Evolutionary conservation across 2,797 vertebrate species (phyloP), one percentile per base, ranked within the genome.

Genomic region (Siniperca scherzeri): DNA sequence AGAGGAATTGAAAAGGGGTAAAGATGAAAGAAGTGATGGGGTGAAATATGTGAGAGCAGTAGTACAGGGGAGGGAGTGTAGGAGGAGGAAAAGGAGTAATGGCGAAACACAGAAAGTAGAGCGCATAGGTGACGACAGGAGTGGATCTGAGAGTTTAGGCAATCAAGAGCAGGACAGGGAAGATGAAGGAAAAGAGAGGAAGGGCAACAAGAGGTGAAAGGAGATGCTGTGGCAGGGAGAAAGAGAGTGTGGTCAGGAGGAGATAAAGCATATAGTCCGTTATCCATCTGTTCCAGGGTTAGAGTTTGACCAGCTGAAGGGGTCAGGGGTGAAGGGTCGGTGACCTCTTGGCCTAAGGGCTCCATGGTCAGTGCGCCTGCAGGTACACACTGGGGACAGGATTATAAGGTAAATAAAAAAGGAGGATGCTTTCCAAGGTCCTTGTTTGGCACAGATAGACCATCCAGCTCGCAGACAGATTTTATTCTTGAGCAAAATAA

Each of bases 251-350:
- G 90, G 85, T 83, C 86, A 92, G 85, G 79, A 74, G 87, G 85
- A 93, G 93, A 95, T 93, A 94, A 94, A 91, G 90, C 86, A 67
- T 30, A 44, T 75, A 81, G 83, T 90, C 88, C 91, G 86, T 93
- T 93, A 93, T 94, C 94, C 94, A 95, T 95, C 94, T 95, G 94
- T 92, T 91, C 85, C 83, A 78, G 91, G 92, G 93, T 93, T 91
- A 90, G 92, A 89, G 89, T 90, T 87, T 94, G 93, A 77, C 93
- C 93, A 94, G 93, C 94, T 93, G 93, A 94, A 84, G 70, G 81
- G 93, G 91, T 93, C 92, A 89, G 73, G 73, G 94, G 89, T 91
- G 61, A 93, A 55, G 69, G 93, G 93, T 94, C 86, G 74, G 38
- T 8, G 74, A 90, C 86, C 93, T 66, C 22, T 48, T 50, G 86